Conservation (phyloP, 2,888 invertebrate genomes). For the Lepetodrilus schrolli region DNA sequence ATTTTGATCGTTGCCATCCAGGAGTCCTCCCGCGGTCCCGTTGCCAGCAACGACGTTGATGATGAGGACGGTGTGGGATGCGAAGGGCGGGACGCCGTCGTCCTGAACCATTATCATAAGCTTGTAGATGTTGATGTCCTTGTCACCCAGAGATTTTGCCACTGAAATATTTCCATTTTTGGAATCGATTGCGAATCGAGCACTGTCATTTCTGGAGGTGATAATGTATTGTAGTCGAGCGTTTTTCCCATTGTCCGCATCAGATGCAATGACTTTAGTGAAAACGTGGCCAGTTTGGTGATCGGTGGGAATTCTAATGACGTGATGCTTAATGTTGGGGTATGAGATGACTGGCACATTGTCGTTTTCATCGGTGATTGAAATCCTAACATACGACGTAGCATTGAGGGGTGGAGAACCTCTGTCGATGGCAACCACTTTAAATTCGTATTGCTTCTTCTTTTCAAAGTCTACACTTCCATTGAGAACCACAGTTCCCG, state of each 20-base stretch:
- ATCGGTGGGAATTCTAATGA: slow-evolving; percentile 47
- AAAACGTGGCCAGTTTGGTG: slow-evolving; percentile 45
- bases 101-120: slow-evolving; percentile 43
- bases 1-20: slow-evolving; percentile 35
- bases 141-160: background rate
- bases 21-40: slow-evolving; percentile 28
- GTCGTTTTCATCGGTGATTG: slow-evolving; percentile 57
- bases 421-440: slow-evolving; percentile 61
- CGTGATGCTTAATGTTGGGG: slow-evolving; percentile 59
- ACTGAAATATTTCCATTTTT: slow-evolving; percentile 46
- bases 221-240: slow-evolving; percentile 49
- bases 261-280: slow-evolving; percentile 48
- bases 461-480: slow-evolving; percentile 58
- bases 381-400: slow-evolving; percentile 45
- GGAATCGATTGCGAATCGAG: slow-evolving; percentile 47
- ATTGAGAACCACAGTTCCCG: slow-evolving; percentile 55
- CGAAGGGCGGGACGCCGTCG: slow-evolving; percentile 39
- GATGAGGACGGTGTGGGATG: slow-evolving; percentile 36
- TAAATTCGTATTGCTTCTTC: slow-evolving; percentile 53
- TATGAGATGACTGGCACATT: slow-evolving; percentile 58
- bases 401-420: slow-evolving; percentile 56
- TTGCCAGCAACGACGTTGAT: slow-evolving; percentile 39
- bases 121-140: slow-evolving; percentile 40
- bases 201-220: slow-evolving; percentile 45
- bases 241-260: slow-evolving; percentile 56